phyloP scores from a whole-genome alignment of 1,140 invertebrate genomes.

The Eueides isabella region DNA sequence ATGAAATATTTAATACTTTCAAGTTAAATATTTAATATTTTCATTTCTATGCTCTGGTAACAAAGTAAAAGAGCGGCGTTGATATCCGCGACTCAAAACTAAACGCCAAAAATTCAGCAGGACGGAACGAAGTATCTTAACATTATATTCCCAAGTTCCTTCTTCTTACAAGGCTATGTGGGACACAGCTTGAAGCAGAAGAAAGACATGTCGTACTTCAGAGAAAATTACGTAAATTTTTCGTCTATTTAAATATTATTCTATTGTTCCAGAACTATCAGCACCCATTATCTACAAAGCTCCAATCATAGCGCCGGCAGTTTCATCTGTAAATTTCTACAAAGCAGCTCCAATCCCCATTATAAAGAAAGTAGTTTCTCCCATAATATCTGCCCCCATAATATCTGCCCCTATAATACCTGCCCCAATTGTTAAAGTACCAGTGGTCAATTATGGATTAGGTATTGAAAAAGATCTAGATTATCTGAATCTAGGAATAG shows the following conservation, averaged over 20 bases:
- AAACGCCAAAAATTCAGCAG: too few relatives aligned
- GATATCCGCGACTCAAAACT: too few relatives aligned
- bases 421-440: slow-evolving; percentile 55
- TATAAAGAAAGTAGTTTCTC: slow-evolving; percentile 49
- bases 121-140: too few relatives aligned
- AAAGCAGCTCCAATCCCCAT: slow-evolving; percentile 66
- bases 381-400: neutral
- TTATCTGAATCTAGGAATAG: slow-evolving; percentile 1
- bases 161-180: too few relatives aligned
- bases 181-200: too few relatives aligned
- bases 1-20: too few relatives aligned
- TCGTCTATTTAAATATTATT: neutral
- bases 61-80: too few relatives aligned
- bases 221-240: too few relatives aligned
- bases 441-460: slow-evolving; percentile 27
- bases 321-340: slow-evolving; percentile 59
- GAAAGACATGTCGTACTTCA: too few relatives aligned
- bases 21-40: too few relatives aligned
- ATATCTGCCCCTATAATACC: slow-evolving; percentile 51
- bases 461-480: slow-evolving; percentile 37
- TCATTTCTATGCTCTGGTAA: too few relatives aligned
- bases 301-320: slow-evolving; percentile 56
- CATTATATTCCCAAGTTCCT: too few relatives aligned
- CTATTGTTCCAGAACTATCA: slow-evolving; percentile 36
- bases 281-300: slow-evolving; percentile 43